Base-by-base conservation (phyloP, 2,797 vertebrate species). In the Acrossocheilus fasciatus region DNA sequence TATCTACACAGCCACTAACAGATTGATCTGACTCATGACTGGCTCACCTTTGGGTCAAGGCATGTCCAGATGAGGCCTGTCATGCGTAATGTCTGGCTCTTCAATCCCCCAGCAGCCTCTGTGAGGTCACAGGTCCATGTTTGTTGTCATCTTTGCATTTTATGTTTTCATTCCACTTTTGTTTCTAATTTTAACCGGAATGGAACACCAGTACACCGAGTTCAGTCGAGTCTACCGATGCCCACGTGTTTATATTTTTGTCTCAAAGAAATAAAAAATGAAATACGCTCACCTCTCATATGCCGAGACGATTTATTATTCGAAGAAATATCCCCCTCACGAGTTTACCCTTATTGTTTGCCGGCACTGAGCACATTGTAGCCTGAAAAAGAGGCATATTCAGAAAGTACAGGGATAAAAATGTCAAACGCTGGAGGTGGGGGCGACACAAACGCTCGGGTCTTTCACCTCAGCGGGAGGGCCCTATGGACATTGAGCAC, bases 401-500 rank as follows among this genome's bases (percentile, higher is more conserved):
- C 47, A 15, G 77, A 69, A 83, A 57, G 83, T 30, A 85, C 11
- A 4, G 23, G 69, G 81, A 82, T 69, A 64, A 76, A 89, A 89
- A 89, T 88, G 86, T 88, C 88, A 87, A 77, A 72, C 18, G 45
- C 80, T 76, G 45, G 76, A 73, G 70, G 77, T 80, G 68, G 76
- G 41, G 50, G 81, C 20, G 23, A 57, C 81, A 57, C 77, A 70
- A 84, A 69, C 50, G 70, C 70, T 86, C 74, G 62, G 80, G 84
- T 47, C 81, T 87, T 59, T 83, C 69, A 34, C 68, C 81, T 72
- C 89, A 87, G 86, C 85, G 36, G 86, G 87, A 79, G 64, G 81
- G 57, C 74, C 81, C 84, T 59, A 64, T 69, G 79, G 86, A 74
- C 74, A 84, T 82, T 81, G 81, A 87, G 76, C 86, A 79, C 83